Evolutionary conservation across 1,140 invertebrate genomes (phyloP).

Genomic region (Pinna nobilis): DNA sequence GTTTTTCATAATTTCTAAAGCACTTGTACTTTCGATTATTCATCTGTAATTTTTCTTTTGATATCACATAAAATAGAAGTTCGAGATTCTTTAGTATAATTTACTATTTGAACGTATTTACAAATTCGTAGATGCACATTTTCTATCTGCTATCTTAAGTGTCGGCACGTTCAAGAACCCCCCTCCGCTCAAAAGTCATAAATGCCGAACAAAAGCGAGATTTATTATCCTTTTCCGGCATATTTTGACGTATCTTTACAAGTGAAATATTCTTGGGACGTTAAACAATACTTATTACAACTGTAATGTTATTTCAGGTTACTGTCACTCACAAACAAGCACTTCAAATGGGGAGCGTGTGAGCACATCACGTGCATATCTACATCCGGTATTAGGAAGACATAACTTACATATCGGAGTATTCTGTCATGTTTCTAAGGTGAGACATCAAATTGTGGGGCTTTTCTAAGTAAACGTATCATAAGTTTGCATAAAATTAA

Average conservation of each 20-base stretch:
- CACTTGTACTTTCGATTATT: too few relatives aligned
- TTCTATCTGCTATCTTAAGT: too few relatives aligned
- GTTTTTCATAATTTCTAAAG: too few relatives aligned
- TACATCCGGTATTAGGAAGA: slow-evolving; percentile 50
- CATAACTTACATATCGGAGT: slow-evolving; percentile 59
- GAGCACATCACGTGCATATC: slow-evolving; percentile 55
- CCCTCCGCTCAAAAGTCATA: not conserved
- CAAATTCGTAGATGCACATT: too few relatives aligned
- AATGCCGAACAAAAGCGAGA: not conserved
- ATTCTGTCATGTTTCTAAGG: slow-evolving; percentile 54
- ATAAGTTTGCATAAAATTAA: too few relatives aligned
- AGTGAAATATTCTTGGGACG: not conserved
- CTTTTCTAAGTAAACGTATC: too few relatives aligned
- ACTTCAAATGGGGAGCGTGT: slow-evolving; percentile 44
- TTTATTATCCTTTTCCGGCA: not conserved
- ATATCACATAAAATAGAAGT: too few relatives aligned
- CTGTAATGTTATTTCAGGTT: slow-evolving; percentile 33
- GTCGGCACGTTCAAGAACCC: too few relatives aligned
- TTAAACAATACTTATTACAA: not conserved
- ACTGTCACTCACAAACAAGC: slow-evolving; percentile 48
- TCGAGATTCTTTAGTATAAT: too few relatives aligned
- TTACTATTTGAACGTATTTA: too few relatives aligned
- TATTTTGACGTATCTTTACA: not conserved
- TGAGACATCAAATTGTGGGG: too few relatives aligned
- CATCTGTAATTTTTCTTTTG: too few relatives aligned